Percentiles rank a stretch among this genome's conserved stretches.
Conservation (phyloP, 1,140 invertebrate genomes). For the Muscidifurax raptorellus region DNA sequence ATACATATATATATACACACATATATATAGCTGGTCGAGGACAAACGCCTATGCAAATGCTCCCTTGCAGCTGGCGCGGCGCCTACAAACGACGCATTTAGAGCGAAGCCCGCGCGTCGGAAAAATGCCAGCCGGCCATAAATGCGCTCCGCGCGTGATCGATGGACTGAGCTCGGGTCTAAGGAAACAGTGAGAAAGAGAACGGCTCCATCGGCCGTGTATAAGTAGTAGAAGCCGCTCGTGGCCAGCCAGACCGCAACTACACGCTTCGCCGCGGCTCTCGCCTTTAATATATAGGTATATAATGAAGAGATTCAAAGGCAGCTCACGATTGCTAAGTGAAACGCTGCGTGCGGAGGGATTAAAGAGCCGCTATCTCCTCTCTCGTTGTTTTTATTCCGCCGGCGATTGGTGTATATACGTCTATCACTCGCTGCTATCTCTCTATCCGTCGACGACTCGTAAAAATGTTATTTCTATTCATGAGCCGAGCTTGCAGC, state of each 20-base stretch:
- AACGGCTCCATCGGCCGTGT: slow-evolving; percentile 31
- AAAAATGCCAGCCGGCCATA: slow-evolving; percentile 42
- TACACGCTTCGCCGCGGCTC: background rate
- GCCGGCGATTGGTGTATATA: slow-evolving; percentile 38
- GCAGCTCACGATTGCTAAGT: slow-evolving; percentile 1
- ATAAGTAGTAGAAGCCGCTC: background rate
- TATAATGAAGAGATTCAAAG: slow-evolving; percentile 4
- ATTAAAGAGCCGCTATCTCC: background rate
- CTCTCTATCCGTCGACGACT: background rate
- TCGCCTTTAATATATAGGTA: background rate
- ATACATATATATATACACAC: no score
- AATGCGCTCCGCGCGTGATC: slow-evolving; percentile 14
- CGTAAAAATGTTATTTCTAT: slow-evolving; percentile 61
- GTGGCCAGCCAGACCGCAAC: background rate
- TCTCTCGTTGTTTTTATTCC: background rate
- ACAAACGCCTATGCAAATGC: slow-evolving; percentile 68
- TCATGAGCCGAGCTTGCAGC: slow-evolving; percentile 52
- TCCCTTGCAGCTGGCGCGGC: slow-evolving; percentile 63
- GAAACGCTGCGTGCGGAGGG: background rate
- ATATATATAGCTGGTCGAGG: no score
- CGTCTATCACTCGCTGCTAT: slow-evolving; percentile 24
- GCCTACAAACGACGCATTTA: slow-evolving; percentile 70
- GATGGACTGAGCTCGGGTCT: slow-evolving; percentile 20
- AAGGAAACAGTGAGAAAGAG: slow-evolving; percentile 46
- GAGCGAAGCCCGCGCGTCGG: slow-evolving; percentile 52